Conservation (phyloP, 30 jellyfish, hydroid and myxozoan genomes). For the Turritopsis rubra region DNA sequence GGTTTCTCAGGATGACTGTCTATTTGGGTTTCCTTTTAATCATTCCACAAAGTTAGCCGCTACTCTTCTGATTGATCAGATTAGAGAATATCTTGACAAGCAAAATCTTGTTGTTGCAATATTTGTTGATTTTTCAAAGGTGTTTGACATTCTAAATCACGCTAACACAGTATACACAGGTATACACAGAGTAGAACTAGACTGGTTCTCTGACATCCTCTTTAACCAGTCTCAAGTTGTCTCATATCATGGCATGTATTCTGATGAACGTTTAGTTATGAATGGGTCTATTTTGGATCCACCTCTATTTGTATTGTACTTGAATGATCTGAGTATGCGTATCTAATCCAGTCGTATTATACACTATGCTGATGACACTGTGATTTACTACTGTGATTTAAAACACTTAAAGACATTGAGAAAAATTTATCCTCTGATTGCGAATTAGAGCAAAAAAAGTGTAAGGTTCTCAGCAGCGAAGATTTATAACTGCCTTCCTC, state of each 20-base stretch:
- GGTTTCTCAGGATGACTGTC: too few species aligned
- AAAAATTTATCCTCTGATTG: neutral
- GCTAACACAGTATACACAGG: neutral
- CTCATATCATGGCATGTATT: conserved; percentile 11
- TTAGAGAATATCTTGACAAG: too few species aligned
- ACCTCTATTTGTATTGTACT: conserved; percentile 34
- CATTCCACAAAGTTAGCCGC: neutral
- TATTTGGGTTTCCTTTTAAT: neutral
- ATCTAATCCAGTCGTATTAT: conserved; percentile 8
- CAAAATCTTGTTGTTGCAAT: too few species aligned
- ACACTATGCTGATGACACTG: conserved; percentile 2
- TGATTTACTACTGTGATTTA: neutral
- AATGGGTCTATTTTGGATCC: conserved; percentile 43
- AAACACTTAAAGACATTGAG: neutral
- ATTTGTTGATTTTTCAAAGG: too few species aligned
- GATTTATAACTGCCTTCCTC: too few species aligned
- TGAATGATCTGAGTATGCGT: conserved; percentile 23
- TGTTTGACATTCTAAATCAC: too few species aligned
- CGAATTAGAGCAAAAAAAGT: too few species aligned
- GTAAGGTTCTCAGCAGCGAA: too few species aligned
- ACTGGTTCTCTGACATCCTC: neutral
- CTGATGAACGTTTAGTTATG: conserved; percentile 8
- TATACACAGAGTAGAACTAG: neutral
- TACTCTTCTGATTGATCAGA: neutral
- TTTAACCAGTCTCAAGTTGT: neutral